phyloP scores from a whole-genome alignment of 1,140 invertebrate genomes.

The Magallana ariakensis region DNA sequence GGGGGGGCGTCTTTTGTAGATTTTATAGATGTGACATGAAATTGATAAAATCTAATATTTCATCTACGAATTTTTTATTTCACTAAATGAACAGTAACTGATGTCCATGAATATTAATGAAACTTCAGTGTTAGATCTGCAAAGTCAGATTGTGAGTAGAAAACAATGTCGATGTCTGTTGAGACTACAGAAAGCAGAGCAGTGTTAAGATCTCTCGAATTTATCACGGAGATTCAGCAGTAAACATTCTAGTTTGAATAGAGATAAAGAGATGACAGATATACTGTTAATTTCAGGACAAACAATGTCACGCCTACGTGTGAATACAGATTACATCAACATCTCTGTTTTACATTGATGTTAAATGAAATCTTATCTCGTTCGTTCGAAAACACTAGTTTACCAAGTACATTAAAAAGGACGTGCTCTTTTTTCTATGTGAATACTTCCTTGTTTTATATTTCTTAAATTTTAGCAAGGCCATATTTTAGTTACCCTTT shows the following conservation, averaged over 20 bases:
- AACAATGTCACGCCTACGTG: conserved; percentile 6
- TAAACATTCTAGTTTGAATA: conserved; percentile 8
- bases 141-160: too few relatives aligned
- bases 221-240: not conserved
- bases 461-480: conserved; percentile 82
- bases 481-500: conserved; percentile 96
- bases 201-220: not conserved
- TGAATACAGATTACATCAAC: conserved; percentile 15
- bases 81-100: too few relatives aligned
- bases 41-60: too few relatives aligned
- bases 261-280: conserved; percentile 4
- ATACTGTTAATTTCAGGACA: not conserved
- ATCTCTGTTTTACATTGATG: not conserved
- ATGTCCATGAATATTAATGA: too few relatives aligned
- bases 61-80: too few relatives aligned
- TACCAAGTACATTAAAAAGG: not conserved
- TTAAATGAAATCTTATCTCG: conserved; percentile 1
- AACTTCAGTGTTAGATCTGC: too few relatives aligned
- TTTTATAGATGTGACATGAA: too few relatives aligned
- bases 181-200: not conserved
- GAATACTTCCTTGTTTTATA: not conserved
- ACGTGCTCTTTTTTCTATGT: not conserved
- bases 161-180: too few relatives aligned
- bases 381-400: not conserved
- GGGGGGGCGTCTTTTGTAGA: too few relatives aligned